Base-by-base conservation (phyloP, 2,113 vertebrate species). In the Pygoscelis adeliae region DNA sequence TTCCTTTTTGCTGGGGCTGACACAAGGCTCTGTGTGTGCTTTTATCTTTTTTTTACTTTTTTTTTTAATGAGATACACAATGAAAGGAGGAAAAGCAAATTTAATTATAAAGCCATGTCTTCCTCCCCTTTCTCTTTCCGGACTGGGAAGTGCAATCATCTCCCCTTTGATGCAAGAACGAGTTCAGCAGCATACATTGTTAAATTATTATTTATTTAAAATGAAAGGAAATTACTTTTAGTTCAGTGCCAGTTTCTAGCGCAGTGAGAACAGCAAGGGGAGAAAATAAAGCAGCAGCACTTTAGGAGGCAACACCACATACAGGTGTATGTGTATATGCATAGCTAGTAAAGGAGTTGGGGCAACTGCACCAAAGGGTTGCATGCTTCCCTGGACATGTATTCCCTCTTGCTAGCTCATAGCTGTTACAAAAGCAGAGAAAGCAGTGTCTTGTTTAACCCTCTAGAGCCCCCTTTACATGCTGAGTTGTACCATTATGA, bases 141-240 rank as follows among this genome's bases (percentile, higher is more conserved):
- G 81, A 16, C 74, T 58, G 30, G 73, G 92, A 87, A 95, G 62
- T 83, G 18, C 65, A 72, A 70, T 70, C 47, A 74, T 85, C 58
- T 70, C 65, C 47, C 46, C 32, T 81, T 74, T 59, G 86, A 88
- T 42, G 40, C 61, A 80, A 72, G 59, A 73, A 73, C 70, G 73
- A 76, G 82, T 63, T 91, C 81, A 85, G 63, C 67, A 87, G 70
- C 88, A 44, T 15, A 26, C 49, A 61, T 52, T 94, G 87, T 55
- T 19, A 63, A 93, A 91, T 47, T 72, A 89, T 87, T 73, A 74
- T 95, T 96, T 90, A 69, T 90, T 95, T 89, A 62, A 89, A 96
- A 86, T 77, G 81, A 92, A 90, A 96, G 73, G 81, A 87, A 92
- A 96, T 94, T 78, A 55, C 81, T 96, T 81, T 65, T 55, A 49